Conservation (phyloP, 2,113 vertebrate genomes). For the Parotia lawesii region DNA sequence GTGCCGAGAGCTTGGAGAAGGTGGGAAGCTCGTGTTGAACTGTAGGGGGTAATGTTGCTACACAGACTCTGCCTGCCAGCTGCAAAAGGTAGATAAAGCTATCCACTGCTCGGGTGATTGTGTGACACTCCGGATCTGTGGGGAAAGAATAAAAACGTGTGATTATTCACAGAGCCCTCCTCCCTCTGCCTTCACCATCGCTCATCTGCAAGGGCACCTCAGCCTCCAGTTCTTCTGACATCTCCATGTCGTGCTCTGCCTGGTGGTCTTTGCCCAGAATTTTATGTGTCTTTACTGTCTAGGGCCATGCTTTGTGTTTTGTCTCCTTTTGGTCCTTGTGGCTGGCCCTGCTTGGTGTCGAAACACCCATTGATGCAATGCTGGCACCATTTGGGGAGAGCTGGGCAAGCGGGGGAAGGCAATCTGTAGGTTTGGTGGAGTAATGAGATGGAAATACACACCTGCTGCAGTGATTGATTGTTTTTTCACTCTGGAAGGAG, state of each 20-base stretch:
- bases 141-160: neutral
- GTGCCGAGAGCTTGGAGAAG: neutral
- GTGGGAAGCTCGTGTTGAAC: constrained; percentile 2
- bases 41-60: constrained; percentile 68
- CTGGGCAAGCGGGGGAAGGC: neutral
- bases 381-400: neutral
- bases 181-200: fast-evolving
- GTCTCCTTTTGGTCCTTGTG: neutral
- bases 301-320: neutral
- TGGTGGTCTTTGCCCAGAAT: neutral
- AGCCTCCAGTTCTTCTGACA: neutral
- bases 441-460: no score
- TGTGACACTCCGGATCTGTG: neutral
- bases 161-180: neutral
- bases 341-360: neutral
- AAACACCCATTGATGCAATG: fast-evolving
- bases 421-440: neutral
- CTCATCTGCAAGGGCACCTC: neutral
- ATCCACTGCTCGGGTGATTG: neutral
- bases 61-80: constrained; percentile 7
- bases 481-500: neutral
- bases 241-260: fast-evolving
- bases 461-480: neutral
- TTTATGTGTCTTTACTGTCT: neutral
- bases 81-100: constrained; percentile 15